Base-by-base conservation (phyloP, 2,113 vertebrate species). In the Carettochelys insculpta region DNA sequence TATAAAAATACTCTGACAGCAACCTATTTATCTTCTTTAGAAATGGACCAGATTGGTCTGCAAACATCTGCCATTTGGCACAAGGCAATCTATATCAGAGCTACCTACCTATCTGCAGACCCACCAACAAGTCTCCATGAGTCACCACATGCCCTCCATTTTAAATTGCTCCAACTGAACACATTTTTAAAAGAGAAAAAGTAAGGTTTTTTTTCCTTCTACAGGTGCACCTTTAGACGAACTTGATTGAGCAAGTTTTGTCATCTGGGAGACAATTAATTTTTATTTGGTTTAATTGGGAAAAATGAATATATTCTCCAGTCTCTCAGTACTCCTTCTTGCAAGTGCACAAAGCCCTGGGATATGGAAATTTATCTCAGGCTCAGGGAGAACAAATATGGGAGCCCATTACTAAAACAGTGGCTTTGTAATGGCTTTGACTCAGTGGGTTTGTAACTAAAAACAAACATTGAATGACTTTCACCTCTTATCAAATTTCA, bases 391-490 rank as follows among this genome's bases (percentile, higher is more conserved):
- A 80, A 75, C 1, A 3, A 51, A 82, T 91, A 75, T 89, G 16
- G 77, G 2, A 53, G 50, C 10, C 11, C n/a, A 85, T 79, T 29
- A 31, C 14, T 38, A 41, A 85, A 89, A 25, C 5, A 0, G 5
- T 68, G 27, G 2, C n/a, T 34, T 8, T 71, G 11, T 6, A 0
- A 5, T 68, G 27, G 2, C n/a, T 34, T 8, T 71, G 11, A 1
- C 77, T 82, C 9, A 3, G 6, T 41, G 82, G 1, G 19, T 78
- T 80, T 25, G 50, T 45, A 47, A 34, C 43, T 4, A 80, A 84
- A 91, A 68, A 1, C 19, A 68, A 16, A 48, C 81, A 61, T 41
- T 61, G 38, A 34, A 24, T 5, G 1, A 13, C 2, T 56, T 88
- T 93, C 1, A 47, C 53, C n/a, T 3, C 12, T 78, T 87, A 41